phyloP scores from a whole-genome alignment of 2,797 vertebrate species.

The Gastrophryne carolinensis region DNA sequence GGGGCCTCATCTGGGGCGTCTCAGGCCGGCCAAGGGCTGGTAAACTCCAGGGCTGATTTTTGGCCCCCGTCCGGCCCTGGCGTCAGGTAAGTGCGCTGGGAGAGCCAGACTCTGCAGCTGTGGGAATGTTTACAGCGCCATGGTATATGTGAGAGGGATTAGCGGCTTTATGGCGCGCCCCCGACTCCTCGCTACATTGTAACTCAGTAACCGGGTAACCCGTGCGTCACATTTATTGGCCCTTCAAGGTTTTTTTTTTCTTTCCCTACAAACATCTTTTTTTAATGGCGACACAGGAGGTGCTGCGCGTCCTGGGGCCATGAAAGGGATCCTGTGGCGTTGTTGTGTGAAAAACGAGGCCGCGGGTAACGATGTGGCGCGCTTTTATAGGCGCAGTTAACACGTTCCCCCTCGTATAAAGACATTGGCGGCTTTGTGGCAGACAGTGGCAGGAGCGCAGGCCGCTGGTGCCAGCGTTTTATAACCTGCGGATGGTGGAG shows the following conservation, averaged over 20 bases:
- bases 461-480: conserved; percentile 44
- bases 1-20: too few relatives aligned
- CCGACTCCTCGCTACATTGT: too few relatives aligned
- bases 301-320: not conserved
- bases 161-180: too few relatives aligned
- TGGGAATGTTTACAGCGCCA: too few relatives aligned
- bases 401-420: conserved; percentile 43
- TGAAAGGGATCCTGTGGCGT: conserved; percentile 17
- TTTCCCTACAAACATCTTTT: not conserved
- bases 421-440: conserved; percentile 6
- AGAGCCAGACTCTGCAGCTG: too few relatives aligned
- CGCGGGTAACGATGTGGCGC: conserved; percentile 26
- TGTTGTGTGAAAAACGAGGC: conserved; percentile 41
- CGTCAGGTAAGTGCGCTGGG: too few relatives aligned
- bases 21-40: too few relatives aligned
- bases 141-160: too few relatives aligned
- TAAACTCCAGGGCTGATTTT: too few relatives aligned
- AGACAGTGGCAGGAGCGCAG: conserved; percentile 36
- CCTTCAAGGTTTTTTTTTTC: not conserved
- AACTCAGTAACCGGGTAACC: too few relatives aligned
- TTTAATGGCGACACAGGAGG: conserved; percentile 16
- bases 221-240: not conserved
- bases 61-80: too few relatives aligned
- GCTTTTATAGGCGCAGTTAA: conserved; percentile 40
- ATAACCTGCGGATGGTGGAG: conserved; percentile 43